These are phyloP conservation scores for Cyprinodon variegatus DNA, from an alignment of 2,113 vertebrate genomes.

Conservation along the genomic window DNA sequence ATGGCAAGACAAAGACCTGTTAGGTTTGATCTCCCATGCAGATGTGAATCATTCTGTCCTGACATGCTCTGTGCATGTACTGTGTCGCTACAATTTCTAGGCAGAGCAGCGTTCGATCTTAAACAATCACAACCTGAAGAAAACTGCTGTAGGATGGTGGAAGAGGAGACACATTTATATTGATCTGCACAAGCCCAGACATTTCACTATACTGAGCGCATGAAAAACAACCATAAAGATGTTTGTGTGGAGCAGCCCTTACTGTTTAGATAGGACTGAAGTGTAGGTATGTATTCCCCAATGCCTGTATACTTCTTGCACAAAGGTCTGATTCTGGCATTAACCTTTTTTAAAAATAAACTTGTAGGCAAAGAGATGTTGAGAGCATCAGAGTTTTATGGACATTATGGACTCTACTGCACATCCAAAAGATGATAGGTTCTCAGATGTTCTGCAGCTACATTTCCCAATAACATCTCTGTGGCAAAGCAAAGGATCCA, in stretches of 20 bases:
- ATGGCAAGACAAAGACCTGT: background rate
- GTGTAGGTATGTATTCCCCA: background rate
- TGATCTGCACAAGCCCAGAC: background rate
- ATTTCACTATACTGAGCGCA: background rate
- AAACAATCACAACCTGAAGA: conserved; percentile 3
- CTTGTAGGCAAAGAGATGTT: background rate
- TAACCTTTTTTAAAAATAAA: background rate
- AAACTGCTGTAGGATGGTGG: background rate
- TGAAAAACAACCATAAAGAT: background rate
- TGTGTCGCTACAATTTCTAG: background rate
- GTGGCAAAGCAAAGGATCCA: background rate
- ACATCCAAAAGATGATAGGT: background rate
- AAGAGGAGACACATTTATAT: conserved; percentile 1
- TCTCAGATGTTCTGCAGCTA: background rate
- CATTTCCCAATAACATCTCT: background rate
- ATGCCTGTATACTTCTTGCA: background rate
- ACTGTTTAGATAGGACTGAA: background rate
- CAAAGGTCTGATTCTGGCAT: background rate
- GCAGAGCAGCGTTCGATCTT: background rate
- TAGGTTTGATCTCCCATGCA: background rate
- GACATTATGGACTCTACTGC: background rate
- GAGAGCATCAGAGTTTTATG: conserved; percentile 1
- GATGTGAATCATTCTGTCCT: background rate
- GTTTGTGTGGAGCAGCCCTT: background rate
- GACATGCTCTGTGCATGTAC: background rate